Conservation (phyloP, 2,113 vertebrate genomes). For the Mesitornis unicolor region DNA sequence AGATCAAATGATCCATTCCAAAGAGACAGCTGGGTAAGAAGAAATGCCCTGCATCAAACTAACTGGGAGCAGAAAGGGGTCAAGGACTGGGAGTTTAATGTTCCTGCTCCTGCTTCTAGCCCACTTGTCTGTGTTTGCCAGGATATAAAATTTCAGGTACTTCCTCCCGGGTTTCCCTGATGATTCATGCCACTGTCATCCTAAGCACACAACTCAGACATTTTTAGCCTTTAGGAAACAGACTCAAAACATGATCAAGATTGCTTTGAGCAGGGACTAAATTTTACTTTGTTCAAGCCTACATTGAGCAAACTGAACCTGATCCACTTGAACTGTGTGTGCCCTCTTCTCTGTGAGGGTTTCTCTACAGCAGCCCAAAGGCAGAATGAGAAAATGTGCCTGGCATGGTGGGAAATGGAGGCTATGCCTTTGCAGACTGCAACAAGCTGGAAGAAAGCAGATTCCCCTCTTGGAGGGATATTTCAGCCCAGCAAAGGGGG, state of each 20-base stretch:
- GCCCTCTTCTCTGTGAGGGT: background rate
- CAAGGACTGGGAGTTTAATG: background rate
- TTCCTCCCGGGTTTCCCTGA: background rate
- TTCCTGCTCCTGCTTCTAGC: background rate
- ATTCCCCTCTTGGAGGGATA: background rate
- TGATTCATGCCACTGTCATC: background rate
- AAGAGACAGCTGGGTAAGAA: background rate
- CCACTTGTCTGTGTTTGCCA: background rate
- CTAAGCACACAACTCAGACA: background rate
- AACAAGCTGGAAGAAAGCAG: background rate
- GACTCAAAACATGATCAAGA: background rate
- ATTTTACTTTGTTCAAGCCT: background rate
- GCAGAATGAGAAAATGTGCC: background rate
- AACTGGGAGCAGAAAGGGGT: background rate
- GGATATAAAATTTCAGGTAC: background rate
- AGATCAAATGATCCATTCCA: background rate
- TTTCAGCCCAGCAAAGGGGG: background rate
- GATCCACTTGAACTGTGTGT: background rate
- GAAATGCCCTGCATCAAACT: background rate
- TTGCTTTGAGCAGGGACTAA: background rate
- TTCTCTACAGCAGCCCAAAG: background rate
- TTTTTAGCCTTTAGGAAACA: background rate
- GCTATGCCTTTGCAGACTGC: background rate
- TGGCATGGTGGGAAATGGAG: background rate
- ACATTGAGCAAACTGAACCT: background rate